Evolutionary conservation across 2,113 vertebrate genomes (phyloP), one percentile per base, ranked within the genome.

Genomic region (Phaethornis superciliosus): DNA sequence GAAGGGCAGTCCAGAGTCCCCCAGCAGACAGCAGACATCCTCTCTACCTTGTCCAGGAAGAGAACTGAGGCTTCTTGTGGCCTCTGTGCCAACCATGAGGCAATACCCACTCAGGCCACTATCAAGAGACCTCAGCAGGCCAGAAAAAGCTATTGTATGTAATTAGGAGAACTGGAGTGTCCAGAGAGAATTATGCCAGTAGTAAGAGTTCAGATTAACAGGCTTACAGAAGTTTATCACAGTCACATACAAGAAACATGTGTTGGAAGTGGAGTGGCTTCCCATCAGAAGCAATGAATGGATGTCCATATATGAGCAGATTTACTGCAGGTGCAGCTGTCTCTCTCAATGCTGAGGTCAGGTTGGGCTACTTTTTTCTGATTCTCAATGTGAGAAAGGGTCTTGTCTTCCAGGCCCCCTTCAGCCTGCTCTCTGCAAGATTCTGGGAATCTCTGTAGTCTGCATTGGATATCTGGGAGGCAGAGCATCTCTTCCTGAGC

Each of bases 11-110:
- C 20, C 47, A 59, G 32, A 58, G 44, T 32, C 2, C 32, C 18
- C 30, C 55, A 68, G 49, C 35, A 77, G 59, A 44, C 3, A 82
- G n/a, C n/a, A n/a, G n/a, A n/a, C n/a, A n/a, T n/a, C n/a, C n/a
- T n/a, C n/a, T 7, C 15, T 76, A 9, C 7, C 22, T 37, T 15
- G 52, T 20, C 19, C 85, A 60, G 27, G 35, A 78, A 58, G 55
- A 62, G 35, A 69, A 58, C 6, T 16, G 23, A 80, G n/a, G 6
- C 0, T 79, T 64, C 49, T 42, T 59, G 32, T 33, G 7, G 3
- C 13, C 32, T 64, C 58, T 44, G 2, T 71, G 58, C 24, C 59
- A 90, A 14, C 20, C 54, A 37, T 0, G 0, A 79, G 13, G 58
- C 18, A 76, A 35, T 63, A 28, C 7, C 30, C 23, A 55, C 47